Conservation (phyloP, 2,888 invertebrate genomes). For the Nephrocerus scutellatus region DNA sequence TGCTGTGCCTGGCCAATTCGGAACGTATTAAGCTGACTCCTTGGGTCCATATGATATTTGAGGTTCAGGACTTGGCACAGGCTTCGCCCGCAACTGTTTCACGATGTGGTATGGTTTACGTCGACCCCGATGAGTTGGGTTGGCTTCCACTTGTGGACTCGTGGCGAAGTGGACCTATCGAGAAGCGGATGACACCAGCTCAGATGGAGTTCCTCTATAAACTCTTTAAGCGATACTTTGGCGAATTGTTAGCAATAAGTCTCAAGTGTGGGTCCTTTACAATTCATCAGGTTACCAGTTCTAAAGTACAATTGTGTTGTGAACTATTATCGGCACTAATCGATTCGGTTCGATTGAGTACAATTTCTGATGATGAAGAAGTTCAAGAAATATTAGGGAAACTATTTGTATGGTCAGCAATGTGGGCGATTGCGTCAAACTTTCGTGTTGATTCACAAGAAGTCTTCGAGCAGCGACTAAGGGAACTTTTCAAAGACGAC, state of each 20-base stretch:
- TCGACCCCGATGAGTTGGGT: slow-evolving; percentile 75
- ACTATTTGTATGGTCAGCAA: slow-evolving; percentile 71
- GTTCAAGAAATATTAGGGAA: slow-evolving; percentile 62
- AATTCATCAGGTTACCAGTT: slow-evolving; percentile 77
- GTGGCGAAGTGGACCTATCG: slow-evolving; percentile 57
- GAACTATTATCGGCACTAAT: slow-evolving; percentile 65
- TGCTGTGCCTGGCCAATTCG: slow-evolving; percentile 85
- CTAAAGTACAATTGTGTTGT: slow-evolving; percentile 72
- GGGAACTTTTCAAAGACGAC: slow-evolving; percentile 53
- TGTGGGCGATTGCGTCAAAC: slow-evolving; percentile 87
- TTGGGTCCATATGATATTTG: slow-evolving; percentile 85
- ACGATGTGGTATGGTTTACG: slow-evolving; percentile 82
- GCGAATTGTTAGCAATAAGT: slow-evolving; percentile 60
- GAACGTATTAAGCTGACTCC: slow-evolving; percentile 84
- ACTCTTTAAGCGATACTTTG: slow-evolving; percentile 61
- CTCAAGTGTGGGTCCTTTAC: slow-evolving; percentile 62
- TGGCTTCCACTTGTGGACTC: slow-evolving; percentile 74
- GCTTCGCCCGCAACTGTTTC: slow-evolving; percentile 87
- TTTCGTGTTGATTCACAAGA: slow-evolving; percentile 62
- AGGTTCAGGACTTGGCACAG: slow-evolving; percentile 76
- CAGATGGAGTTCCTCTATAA: slow-evolving; percentile 58
- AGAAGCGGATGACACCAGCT: slow-evolving; percentile 50
- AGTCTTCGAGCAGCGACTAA: slow-evolving; percentile 62
- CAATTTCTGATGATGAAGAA: slow-evolving; percentile 49
- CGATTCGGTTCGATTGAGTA: slow-evolving; percentile 52